Conservation (phyloP, 2,888 invertebrate genomes). For the Caenorhabditis panamensis region DNA sequence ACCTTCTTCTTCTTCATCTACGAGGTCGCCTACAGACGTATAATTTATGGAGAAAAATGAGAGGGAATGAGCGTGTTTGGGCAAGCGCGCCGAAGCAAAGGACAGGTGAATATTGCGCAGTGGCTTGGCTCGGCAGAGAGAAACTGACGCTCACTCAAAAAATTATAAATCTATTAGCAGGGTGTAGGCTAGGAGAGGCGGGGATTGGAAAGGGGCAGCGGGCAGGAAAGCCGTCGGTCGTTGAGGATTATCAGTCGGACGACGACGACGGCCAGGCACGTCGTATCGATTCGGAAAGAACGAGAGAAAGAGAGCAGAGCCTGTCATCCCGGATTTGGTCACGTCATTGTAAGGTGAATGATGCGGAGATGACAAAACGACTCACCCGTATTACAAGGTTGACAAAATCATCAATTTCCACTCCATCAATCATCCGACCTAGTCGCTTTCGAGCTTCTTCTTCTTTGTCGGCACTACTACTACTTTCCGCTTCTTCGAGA, state of each 20-base stretch:
- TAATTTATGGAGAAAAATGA: not conserved
- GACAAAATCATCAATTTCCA: constrained; percentile 70
- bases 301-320: constrained; percentile 13
- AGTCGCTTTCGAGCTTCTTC: constrained; percentile 48
- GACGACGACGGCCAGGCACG: constrained; percentile 25
- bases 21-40: no score
- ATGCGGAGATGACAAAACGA: constrained; percentile 18
- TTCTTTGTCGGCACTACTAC: constrained; percentile 11
- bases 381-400: constrained; percentile 69
- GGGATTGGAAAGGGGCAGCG: constrained; percentile 34
- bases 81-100: constrained; percentile 3
- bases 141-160: constrained; percentile 18
- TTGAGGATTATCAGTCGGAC: constrained; percentile 45
- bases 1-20: not conserved
- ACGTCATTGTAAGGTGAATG: no score
- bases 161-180: constrained; percentile 51
- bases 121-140: not conserved
- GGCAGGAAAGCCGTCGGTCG: constrained; percentile 28
- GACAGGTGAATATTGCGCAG: constrained; percentile 34
- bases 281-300: constrained; percentile 43
- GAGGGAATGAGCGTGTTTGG: constrained; percentile 5
- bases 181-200: constrained; percentile 28
- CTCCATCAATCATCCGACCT: constrained; percentile 69
- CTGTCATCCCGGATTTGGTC: constrained; percentile 29
- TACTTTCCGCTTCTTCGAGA: constrained; percentile 23